These are phyloP conservation scores for Pseudobourletiella spinata DNA, from an alignment of 1,140 invertebrate genomes.

Conservation along the genomic window DNA sequence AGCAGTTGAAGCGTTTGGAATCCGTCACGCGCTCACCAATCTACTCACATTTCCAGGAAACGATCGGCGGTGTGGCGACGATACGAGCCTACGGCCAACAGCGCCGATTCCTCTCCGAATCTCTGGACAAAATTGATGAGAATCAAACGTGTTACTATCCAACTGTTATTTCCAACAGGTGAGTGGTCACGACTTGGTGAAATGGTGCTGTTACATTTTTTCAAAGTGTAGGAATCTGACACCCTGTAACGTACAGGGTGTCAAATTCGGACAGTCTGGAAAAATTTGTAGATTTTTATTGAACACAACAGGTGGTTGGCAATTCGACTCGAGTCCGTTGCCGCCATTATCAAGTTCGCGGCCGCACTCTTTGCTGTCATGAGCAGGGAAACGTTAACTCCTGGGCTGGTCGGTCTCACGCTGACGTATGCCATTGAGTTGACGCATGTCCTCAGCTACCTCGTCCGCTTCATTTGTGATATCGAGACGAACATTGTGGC, in stretches of 20 bases:
- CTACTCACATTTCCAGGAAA: conserved; percentile 96
- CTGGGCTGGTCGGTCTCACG: conserved; percentile 59
- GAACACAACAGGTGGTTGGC: neutral
- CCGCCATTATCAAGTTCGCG: conserved; percentile 71
- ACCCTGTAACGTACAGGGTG: conserved; percentile 48
- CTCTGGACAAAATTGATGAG: conserved; percentile 62
- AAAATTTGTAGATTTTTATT: neutral
- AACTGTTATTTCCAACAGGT: conserved; percentile 72
- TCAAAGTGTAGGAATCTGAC: conserved; percentile 74
- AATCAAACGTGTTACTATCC: conserved; percentile 83
- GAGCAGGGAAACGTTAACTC: conserved; percentile 49
- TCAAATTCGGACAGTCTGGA: neutral
- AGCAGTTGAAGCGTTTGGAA: conserved; percentile 90
- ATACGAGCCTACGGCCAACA: conserved; percentile 69
- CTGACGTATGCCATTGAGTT: conserved; percentile 52
- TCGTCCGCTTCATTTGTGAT: conserved; percentile 91
- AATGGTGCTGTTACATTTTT: no score
- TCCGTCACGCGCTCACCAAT: conserved; percentile 96
- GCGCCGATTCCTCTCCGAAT: conserved; percentile 69
- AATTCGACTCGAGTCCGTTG: neutral
- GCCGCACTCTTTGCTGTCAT: conserved; percentile 79
- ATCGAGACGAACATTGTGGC: conserved; percentile 96
- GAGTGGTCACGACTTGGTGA: conserved; percentile 66
- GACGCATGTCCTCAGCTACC: conserved; percentile 89
- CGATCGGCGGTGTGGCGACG: conserved; percentile 52